Evolutionary conservation across 2,888 invertebrate species (phyloP).

Genomic region (Apamea monoglypha): DNA sequence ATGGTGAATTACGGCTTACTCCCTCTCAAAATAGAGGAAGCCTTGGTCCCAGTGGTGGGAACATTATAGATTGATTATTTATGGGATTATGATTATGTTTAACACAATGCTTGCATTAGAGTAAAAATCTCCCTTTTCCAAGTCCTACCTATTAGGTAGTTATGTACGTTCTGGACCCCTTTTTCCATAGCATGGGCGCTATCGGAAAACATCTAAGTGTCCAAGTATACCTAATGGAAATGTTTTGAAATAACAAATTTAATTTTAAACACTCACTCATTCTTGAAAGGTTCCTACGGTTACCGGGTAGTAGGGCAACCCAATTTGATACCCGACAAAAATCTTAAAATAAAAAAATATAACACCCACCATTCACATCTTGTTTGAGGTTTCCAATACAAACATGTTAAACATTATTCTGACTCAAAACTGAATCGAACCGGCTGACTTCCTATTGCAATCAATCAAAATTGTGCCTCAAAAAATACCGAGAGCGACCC

Average conservation of each 20-base stretch:
- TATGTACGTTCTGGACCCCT: too few species aligned
- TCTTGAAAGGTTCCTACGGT: not conserved
- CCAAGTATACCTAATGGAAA: not conserved
- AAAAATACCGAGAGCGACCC: constrained; percentile 64
- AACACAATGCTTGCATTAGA: not conserved
- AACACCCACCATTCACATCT: constrained; percentile 32
- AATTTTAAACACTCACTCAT: not conserved
- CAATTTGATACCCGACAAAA: not conserved
- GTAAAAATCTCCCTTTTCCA: not conserved
- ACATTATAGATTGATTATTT: too few species aligned
- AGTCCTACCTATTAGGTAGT: too few species aligned
- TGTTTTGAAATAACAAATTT: not conserved
- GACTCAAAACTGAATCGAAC: constrained; percentile 48
- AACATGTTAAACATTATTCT: constrained; percentile 62
- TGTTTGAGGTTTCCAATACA: constrained; percentile 50
- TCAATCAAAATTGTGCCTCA: constrained; percentile 65
- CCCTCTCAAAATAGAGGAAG: too few species aligned
- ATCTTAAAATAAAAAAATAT: not conserved
- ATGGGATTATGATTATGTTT: not conserved
- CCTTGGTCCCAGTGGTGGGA: too few species aligned
- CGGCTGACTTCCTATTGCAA: constrained; percentile 68
- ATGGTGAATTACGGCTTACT: too few species aligned
- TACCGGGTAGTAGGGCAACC: not conserved
- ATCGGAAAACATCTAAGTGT: not conserved
- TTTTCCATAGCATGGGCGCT: not conserved